Base-by-base conservation (phyloP, 2,113 vertebrate species). In the pig (Sus scrofa) region DNA sequence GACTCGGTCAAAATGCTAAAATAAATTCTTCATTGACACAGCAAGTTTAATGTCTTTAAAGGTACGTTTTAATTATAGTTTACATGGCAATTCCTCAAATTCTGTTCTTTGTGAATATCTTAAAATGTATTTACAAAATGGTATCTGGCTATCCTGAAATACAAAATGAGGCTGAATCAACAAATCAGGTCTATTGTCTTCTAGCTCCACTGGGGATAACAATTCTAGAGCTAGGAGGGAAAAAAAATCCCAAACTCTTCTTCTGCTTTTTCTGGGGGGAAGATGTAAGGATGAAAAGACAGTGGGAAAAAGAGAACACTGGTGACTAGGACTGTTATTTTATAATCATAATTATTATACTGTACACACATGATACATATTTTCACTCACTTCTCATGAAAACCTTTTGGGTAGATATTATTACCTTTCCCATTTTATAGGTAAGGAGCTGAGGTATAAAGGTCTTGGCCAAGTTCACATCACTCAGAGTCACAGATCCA, bases 1-100 rank as follows among this genome's bases (percentile, higher is more conserved):
- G 79, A 70, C 56, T 52, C 30, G 13, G 4, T 75, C 37, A 91
- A 93, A 93, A 87, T 56, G 37, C 37, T 85, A 70, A 58, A 82
- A 65, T 82, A 70, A 92, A 87, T 84, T 93, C 6, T 78, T 79
- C 75, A 89, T 67, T 96, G 75, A 96, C 86, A 71, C 18, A 39
- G 39, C 11, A 88, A 54, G 50, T 30, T 74, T 56, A 54, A 6
- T 19, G 7, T 81, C 60, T 95, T 92, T 71, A 86, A 93, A 95
- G 96, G 39, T 34, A 91, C 19, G 39, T 56, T 84, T 74, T 26
- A 87, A 85, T 92, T 74, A 77, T 32, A 85, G 52, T 39, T 97
- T 86, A 73, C 37, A 94, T n/a, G 8, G 22, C 37, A 82, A 56
- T 82, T 63, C 37, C 27, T 85, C 50, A 82, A 94, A 89, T 44